Evolutionary conservation across 1,140 invertebrate genomes (phyloP).

Genomic region (Cylas formicarius): DNA sequence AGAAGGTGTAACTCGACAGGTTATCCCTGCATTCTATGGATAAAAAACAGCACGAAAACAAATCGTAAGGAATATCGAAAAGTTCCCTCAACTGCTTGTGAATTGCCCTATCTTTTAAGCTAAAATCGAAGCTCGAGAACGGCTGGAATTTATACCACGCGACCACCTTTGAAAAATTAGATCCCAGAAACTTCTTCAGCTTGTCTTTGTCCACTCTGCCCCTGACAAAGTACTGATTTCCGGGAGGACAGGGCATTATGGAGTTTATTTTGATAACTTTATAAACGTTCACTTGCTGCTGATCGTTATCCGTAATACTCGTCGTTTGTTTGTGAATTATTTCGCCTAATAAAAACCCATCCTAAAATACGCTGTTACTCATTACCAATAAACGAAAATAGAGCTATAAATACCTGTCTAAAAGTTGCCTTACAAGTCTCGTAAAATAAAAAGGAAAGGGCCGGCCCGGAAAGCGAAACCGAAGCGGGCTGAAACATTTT

Average conservation of each 20-base stretch:
- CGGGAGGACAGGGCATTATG: slow-evolving; percentile 23
- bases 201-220: slow-evolving; percentile 27
- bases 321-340: slow-evolving; percentile 27
- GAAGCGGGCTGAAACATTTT: slow-evolving; percentile 28
- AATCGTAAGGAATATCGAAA: slow-evolving; percentile 22
- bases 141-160: slow-evolving; percentile 28
- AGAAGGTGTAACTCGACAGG: slow-evolving; percentile 29
- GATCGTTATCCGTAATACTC: slow-evolving; percentile 30
- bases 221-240: slow-evolving; percentile 19
- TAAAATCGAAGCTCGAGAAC: slow-evolving; percentile 19
- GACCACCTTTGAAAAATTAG: slow-evolving; percentile 22
- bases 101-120: slow-evolving; percentile 26
- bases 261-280: slow-evolving; percentile 31
- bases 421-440: slow-evolving; percentile 25
- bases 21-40: slow-evolving; percentile 22
- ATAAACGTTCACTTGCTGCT: slow-evolving; percentile 25
- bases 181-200: slow-evolving; percentile 22
- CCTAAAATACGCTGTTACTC: slow-evolving; percentile 20
- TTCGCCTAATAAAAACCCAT: slow-evolving; percentile 31
- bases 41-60: slow-evolving; percentile 34
- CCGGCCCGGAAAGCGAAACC: slow-evolving; percentile 27
- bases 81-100: slow-evolving; percentile 26
- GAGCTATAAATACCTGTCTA: slow-evolving; percentile 24
- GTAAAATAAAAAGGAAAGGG: slow-evolving; percentile 29
- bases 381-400: neutral